phyloP scores from a whole-genome alignment of 2,797 vertebrate genomes.

The Hipposideros larvatus region DNA sequence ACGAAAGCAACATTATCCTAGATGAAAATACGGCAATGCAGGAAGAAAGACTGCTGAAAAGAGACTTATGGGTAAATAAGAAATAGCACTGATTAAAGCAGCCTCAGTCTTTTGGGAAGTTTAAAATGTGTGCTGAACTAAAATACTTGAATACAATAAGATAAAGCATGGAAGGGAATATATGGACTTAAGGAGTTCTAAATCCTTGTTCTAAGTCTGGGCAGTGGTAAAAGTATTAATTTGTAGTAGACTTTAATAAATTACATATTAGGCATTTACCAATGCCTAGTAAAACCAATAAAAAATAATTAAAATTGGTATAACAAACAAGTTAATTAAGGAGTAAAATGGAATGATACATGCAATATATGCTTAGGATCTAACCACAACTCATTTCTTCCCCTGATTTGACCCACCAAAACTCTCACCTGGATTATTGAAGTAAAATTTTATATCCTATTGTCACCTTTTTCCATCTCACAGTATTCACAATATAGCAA shows the following conservation, averaged over 20 bases:
- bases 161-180: neutral
- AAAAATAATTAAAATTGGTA: neutral
- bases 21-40: neutral
- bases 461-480: neutral
- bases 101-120: neutral
- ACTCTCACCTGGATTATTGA: neutral
- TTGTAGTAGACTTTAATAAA: neutral
- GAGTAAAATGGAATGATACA: neutral
- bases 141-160: neutral
- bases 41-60: neutral
- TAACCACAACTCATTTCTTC: neutral
- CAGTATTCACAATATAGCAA: neutral
- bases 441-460: neutral
- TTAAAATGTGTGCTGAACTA: neutral
- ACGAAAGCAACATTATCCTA: neutral
- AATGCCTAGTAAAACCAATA: neutral
- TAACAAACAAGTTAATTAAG: neutral
- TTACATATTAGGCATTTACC: neutral
- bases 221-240: neutral
- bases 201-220: neutral
- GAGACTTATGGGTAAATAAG: neutral
- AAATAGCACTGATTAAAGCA: neutral
- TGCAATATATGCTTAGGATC: neutral
- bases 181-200: neutral
- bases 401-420: neutral